phyloP scores from a whole-genome alignment of 2,113 vertebrate genomes.

The Serilophus lunatus region DNA sequence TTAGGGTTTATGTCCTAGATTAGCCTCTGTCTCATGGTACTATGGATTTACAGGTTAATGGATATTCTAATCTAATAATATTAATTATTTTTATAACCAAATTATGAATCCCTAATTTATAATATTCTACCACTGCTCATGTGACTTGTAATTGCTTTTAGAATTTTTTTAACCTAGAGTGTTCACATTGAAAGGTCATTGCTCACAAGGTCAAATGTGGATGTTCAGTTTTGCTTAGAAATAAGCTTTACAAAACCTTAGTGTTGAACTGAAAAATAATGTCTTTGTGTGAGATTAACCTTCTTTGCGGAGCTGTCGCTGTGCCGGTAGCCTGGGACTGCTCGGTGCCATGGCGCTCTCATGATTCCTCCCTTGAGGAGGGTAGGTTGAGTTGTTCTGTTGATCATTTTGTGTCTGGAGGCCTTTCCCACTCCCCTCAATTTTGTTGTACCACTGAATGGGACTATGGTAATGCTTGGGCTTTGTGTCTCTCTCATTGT shows the following conservation, averaged over 20 bases:
- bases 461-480: conserved; percentile 41
- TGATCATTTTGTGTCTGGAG: conserved; percentile 48
- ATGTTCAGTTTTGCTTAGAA: neutral
- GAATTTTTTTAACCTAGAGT: neutral
- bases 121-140: neutral
- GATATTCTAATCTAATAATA: neutral
- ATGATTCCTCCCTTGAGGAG: neutral
- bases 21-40: neutral
- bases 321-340: neutral
- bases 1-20: neutral
- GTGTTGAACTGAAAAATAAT: neutral
- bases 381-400: conserved; percentile 32
- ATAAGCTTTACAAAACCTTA: conserved; percentile 1
- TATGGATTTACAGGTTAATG: neutral
- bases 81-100: neutral
- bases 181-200: neutral
- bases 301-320: neutral
- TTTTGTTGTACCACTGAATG: conserved; percentile 34
- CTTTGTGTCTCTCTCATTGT: conserved; percentile 57
- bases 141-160: neutral
- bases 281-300: conserved; percentile 34
- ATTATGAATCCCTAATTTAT: neutral
- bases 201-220: neutral
- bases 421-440: conserved; percentile 42
- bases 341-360: neutral